These are phyloP conservation scores for Chrysolina haemoptera DNA, from an alignment of 2,888 invertebrate species.

Conservation along the genomic window DNA sequence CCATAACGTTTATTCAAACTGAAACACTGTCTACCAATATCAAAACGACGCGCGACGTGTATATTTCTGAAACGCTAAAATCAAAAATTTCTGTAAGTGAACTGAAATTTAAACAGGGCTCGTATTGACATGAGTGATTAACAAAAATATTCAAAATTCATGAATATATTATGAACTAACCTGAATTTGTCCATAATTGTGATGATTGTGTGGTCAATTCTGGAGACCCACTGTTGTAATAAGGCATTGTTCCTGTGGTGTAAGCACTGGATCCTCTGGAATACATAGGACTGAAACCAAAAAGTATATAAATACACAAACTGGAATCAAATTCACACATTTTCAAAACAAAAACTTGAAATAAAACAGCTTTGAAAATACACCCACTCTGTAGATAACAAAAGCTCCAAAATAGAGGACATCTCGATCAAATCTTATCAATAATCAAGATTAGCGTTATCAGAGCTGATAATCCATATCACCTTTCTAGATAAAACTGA, in stretches of 20 bases:
- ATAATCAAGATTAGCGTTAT: slow-evolving; percentile 49
- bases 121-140: too few relatives aligned
- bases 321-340: neutral
- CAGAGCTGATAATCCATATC: slow-evolving; percentile 43
- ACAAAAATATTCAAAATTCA: too few relatives aligned
- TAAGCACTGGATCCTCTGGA: slow-evolving; percentile 59
- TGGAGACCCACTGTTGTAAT: slow-evolving; percentile 64
- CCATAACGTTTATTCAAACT: too few relatives aligned
- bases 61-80: too few relatives aligned
- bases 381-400: slow-evolving; percentile 56
- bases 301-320: slow-evolving; percentile 34
- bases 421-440: slow-evolving; percentile 48
- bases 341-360: slow-evolving; percentile 20
- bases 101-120: neutral
- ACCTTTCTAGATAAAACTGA: slow-evolving; percentile 42
- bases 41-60: too few relatives aligned
- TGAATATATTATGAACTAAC: slow-evolving; percentile 54
- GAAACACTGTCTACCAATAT: too few relatives aligned
- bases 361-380: neutral
- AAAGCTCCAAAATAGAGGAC: slow-evolving; percentile 53
- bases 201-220: slow-evolving; percentile 62
- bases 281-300: slow-evolving; percentile 64
- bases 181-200: slow-evolving; percentile 66
- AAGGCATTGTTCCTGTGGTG: slow-evolving; percentile 61
- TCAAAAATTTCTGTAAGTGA: neutral